A percentile compares a stretch with the other conserved stretches of the same genome.
phyloP scores from a whole-genome alignment of 2,888 invertebrate species.

The Lithophane semibrunnea region DNA sequence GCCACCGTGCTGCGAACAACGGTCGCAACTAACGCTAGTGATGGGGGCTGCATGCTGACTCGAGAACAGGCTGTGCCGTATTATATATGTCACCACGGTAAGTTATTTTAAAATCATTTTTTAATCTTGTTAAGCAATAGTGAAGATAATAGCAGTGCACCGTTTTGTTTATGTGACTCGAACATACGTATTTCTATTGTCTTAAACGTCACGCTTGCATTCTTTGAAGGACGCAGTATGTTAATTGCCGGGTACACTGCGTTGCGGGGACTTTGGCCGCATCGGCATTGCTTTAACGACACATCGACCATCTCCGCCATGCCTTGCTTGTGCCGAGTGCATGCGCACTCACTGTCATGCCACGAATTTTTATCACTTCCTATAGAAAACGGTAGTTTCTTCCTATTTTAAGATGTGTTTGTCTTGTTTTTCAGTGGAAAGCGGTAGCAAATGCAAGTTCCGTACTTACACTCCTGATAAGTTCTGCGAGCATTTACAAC shows the following conservation, averaged over 20 bases:
- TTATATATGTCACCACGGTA: constrained; percentile 77
- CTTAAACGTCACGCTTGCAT: neutral
- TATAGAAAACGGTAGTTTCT: neutral
- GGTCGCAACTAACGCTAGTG: constrained; percentile 57
- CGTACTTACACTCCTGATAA: constrained; percentile 81
- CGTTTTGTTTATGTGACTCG: constrained; percentile 12
- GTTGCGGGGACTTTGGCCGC: neutral
- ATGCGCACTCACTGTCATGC: neutral
- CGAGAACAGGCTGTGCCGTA: constrained; percentile 80
- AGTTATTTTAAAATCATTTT: constrained; percentile 15
- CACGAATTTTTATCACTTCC: neutral
- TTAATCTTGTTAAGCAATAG: constrained; percentile 1
- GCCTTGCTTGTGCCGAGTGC: neutral
- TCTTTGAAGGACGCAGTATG: neutral
- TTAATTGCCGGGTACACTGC: neutral
- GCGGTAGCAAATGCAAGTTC: constrained; percentile 74
- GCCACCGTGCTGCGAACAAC: constrained; percentile 70
- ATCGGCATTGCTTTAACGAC: neutral
- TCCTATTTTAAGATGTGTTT: neutral
- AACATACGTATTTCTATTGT: neutral
- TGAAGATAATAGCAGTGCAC: neutral
- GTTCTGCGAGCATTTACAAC: constrained; percentile 79
- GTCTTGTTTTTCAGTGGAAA: constrained; percentile 58
- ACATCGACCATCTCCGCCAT: too few species aligned
- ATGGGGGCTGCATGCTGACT: constrained; percentile 70